phyloP scores from a whole-genome alignment of 2,888 invertebrate genomes.

The Melanostoma mellinum region DNA sequence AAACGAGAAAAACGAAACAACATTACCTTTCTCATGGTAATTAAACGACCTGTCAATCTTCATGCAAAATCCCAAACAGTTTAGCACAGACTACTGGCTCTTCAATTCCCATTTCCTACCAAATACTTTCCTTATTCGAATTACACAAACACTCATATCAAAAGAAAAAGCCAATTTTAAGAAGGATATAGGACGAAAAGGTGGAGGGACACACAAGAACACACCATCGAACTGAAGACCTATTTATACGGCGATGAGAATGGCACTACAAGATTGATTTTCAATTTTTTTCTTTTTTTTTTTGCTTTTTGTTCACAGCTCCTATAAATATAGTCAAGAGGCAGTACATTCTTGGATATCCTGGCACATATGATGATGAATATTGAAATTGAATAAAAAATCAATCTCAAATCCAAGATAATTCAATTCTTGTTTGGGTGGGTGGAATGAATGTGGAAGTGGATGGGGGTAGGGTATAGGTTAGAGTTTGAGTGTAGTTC shows the following conservation, averaged over 20 bases:
- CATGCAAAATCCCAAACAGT: conserved; percentile 27
- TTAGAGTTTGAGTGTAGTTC: not conserved
- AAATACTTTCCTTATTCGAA: conserved; percentile 19
- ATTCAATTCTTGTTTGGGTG: conserved; percentile 76
- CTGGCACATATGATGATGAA: conserved; percentile 73
- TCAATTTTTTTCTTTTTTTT: conserved; percentile 27
- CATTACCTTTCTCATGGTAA: conserved; percentile 54
- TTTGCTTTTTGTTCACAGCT: conserved; percentile 19
- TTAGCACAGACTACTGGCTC: conserved; percentile 32
- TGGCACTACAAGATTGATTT: conserved; percentile 62
- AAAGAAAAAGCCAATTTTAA: conserved; percentile 67
- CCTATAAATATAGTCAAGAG: conserved; percentile 32
- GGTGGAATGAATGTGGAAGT: not conserved
- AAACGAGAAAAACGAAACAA: conserved; percentile 14
- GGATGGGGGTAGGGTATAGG: conserved; percentile 36
- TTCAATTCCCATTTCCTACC: conserved; percentile 60
- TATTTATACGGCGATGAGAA: conserved; percentile 53
- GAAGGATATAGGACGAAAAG: conserved; percentile 38
- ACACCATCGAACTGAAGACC: conserved; percentile 47
- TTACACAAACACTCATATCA: not conserved
- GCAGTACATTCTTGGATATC: conserved; percentile 48
- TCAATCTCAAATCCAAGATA: conserved; percentile 81
- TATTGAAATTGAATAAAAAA: conserved; percentile 81
- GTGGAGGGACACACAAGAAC: conserved; percentile 36
- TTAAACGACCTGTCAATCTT: conserved; percentile 66